Base-by-base conservation (phyloP, 2,888 invertebrate genomes). In the Chrysotoxum bicinctum region DNA sequence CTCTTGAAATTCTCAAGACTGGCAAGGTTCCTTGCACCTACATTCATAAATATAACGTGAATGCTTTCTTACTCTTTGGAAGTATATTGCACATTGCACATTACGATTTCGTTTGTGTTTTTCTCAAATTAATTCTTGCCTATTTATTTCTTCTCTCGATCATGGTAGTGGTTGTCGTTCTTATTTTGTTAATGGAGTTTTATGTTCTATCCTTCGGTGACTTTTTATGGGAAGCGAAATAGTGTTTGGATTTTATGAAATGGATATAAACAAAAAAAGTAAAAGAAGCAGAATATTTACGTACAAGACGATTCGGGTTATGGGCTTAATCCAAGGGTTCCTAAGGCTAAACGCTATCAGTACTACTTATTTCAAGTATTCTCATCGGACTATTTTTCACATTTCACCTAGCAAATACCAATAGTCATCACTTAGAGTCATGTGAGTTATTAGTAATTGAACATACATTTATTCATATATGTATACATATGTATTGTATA, bases 101-200 rank as follows among this genome's bases (percentile, higher is more conserved):
- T 30, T 10, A 12, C 10, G 21, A 26, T 45, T 48, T 16, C 45
- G 10, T 32, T n/a, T 48, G 30, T 37, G 58, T 58, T 79, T 23
- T 40, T 50, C 75, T 68, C 21, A 69, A 80, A 75, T 62, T 74
- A 75, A 80, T 80, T 69, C 45, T 19, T 60, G 69, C 74, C 74
- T 68, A 54, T 75, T 43, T 64, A 62, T 80, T 69, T 40, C 10
- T 37, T 2, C 12, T 52, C 40, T 70, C 30, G 50, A 32, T 62
- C 19, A 58, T 80, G 10, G 16, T 19, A 30, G 16, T 35, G 48
- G 62, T 62, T 12, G 30, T 62, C 52, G 43, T 64, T 48, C 54
- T 64, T 48, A 52, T 43, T 70, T 12, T 5, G 66, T 54, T 69
- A 32, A 32, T 58, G 37, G 19, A 35, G 43, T 45, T 80, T 62